A percentile compares a stretch with the other conserved stretches of the same genome.
These are phyloP conservation scores for Australoheros facetus DNA, from an alignment of 2,797 vertebrate species.

Conservation along the genomic window DNA sequence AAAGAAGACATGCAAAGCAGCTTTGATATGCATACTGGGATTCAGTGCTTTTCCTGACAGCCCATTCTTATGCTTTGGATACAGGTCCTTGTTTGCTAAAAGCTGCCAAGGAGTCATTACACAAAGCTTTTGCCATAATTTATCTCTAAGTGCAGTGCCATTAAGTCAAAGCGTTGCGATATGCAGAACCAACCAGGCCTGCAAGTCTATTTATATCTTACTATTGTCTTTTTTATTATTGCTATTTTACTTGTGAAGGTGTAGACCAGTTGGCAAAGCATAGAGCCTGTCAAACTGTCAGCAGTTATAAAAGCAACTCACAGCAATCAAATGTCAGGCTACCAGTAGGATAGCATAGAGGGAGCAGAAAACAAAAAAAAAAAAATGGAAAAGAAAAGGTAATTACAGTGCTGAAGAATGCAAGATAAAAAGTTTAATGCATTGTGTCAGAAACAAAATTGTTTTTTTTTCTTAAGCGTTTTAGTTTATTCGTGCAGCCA, in stretches of 20 bases:
- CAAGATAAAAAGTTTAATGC: constrained; percentile 12
- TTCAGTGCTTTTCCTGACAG: not conserved
- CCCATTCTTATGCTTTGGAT: constrained; percentile 22
- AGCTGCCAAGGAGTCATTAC: constrained; percentile 28
- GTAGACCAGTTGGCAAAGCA: constrained; percentile 37
- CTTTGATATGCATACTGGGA: constrained; percentile 45
- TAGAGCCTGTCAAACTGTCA: constrained; percentile 53
- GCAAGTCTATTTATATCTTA: constrained; percentile 17
- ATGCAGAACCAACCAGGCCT: constrained; percentile 22
- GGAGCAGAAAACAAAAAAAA: constrained; percentile 9
- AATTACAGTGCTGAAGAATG: constrained; percentile 31
- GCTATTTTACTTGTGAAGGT: constrained; percentile 50
- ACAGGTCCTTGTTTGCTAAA: constrained; percentile 39
- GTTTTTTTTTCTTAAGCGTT: not conserved
- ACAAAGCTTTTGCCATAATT: constrained; percentile 28
- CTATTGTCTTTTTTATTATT: constrained; percentile 37
- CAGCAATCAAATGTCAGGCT: constrained; percentile 45
- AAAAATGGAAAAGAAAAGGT: constrained; percentile 17
- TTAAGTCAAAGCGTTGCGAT: constrained; percentile 35
- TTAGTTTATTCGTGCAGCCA: not conserved
- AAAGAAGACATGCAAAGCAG: constrained; percentile 27
- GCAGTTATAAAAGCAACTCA: constrained; percentile 43
- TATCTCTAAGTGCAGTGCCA: constrained; percentile 5
- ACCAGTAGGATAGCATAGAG: constrained; percentile 16
- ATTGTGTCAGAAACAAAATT: not conserved